phyloP scores from a whole-genome alignment of 2,888 invertebrate species.

The Acanthosepion esculentum region DNA sequence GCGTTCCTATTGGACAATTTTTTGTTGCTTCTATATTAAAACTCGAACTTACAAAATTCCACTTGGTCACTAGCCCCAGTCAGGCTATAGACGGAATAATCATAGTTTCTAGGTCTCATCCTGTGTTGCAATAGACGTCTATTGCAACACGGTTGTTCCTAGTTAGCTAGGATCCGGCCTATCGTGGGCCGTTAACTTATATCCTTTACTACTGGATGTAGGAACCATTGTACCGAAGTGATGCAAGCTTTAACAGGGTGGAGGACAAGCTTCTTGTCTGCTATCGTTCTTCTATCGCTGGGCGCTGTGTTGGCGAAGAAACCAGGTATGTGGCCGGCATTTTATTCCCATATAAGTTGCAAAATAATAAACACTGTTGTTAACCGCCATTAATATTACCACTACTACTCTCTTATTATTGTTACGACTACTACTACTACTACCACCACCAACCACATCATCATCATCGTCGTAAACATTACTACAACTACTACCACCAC shows the following conservation, averaged over 20 bases:
- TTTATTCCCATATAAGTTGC: background rate
- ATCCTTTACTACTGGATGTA: conserved; percentile 41
- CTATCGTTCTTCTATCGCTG: conserved; percentile 8
- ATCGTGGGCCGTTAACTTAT: background rate
- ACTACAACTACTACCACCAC: background rate
- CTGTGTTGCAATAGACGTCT: conserved; percentile 41
- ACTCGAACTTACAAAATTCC: conserved; percentile 43
- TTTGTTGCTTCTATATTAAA: conserved; percentile 45
- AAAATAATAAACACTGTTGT: background rate
- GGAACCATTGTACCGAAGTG: conserved; percentile 35
- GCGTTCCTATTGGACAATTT: conserved; percentile 12
- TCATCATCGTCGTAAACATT: background rate
- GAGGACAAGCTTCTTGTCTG: conserved; percentile 42
- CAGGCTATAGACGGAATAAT: conserved; percentile 46
- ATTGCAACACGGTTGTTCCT: conserved; percentile 45
- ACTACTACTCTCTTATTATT: background rate
- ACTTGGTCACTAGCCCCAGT: conserved; percentile 46
- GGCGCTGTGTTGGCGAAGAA: conserved; percentile 24
- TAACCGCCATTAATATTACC: background rate
- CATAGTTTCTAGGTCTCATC: conserved; percentile 45
- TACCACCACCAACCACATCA: background rate
- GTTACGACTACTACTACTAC: background rate
- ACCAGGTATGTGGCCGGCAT: conserved; percentile 23
- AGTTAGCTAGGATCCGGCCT: conserved; percentile 46
- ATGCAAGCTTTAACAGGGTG: conserved; percentile 35